These are phyloP conservation scores for Drosophila austrosaltans DNA, from an alignment of 2,888 invertebrate genomes.

Conservation along the genomic window DNA sequence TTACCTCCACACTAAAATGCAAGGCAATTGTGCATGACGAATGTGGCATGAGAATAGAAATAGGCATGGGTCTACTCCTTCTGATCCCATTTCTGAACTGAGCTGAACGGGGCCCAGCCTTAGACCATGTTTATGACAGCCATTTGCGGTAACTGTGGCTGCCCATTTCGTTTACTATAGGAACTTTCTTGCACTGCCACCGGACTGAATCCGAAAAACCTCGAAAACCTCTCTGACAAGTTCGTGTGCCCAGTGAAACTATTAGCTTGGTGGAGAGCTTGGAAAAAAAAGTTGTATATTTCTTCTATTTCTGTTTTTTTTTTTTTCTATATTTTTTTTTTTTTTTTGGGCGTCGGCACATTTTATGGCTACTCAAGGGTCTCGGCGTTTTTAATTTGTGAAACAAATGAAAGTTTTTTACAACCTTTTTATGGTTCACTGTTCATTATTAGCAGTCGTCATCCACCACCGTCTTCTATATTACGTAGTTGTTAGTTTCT, in stretches of 20 bases:
- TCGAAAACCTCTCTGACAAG: neutral
- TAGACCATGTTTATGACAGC: conserved; percentile 65
- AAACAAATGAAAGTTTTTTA: conserved; percentile 77
- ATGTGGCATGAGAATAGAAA: conserved; percentile 66
- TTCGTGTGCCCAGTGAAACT: conserved; percentile 20
- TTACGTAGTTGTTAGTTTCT: conserved; percentile 5
- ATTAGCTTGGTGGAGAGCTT: conserved; percentile 21
- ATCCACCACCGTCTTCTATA: conserved; percentile 53
- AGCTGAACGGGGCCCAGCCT: neutral
- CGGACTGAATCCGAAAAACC: neutral
- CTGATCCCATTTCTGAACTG: conserved; percentile 16
- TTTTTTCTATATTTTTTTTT: conserved; percentile 27
- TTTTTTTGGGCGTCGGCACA: conserved; percentile 58
- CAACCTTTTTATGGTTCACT: conserved; percentile 77
- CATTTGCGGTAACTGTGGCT: conserved; percentile 68
- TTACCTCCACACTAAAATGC: conserved; percentile 52
- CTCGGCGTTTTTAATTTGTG: conserved; percentile 71
- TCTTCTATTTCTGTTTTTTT: neutral
- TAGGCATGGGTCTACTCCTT: conserved; percentile 6
- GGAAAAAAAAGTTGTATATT: conserved; percentile 36
- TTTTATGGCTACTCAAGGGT: conserved; percentile 58
- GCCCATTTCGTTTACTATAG: conserved; percentile 50
- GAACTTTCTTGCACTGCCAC: conserved; percentile 64
- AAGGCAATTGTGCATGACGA: conserved; percentile 77
- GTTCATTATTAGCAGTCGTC: conserved; percentile 66